Conservation (phyloP, 2,888 invertebrate species). For the Amphiduros pacificus region DNA sequence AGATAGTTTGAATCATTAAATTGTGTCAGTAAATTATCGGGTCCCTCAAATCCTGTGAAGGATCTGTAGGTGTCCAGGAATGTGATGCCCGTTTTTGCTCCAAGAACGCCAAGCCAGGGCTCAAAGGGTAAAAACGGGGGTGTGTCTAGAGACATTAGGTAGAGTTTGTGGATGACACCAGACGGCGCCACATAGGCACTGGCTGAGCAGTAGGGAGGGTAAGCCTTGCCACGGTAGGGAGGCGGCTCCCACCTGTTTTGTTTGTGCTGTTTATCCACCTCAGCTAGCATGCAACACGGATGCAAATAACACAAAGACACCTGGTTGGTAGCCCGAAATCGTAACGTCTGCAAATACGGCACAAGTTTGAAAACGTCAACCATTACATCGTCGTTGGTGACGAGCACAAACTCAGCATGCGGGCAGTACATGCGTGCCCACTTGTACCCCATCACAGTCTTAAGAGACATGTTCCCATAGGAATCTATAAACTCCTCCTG, state of each 20-base stretch:
- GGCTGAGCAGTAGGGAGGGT: conserved; percentile 27
- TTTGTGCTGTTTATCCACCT: background rate
- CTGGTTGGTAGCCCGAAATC: conserved; percentile 5
- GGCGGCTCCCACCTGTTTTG: background rate
- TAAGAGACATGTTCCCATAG: background rate
- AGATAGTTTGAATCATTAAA: conserved; percentile 27
- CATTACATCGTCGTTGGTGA: conserved; percentile 28
- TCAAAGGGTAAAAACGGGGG: conserved; percentile 26
- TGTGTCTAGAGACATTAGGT: conserved; percentile 25
- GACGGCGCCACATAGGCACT: conserved; percentile 27
- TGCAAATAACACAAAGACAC: conserved; percentile 26
- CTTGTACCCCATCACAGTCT: conserved; percentile 12
- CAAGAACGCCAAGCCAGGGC: conserved; percentile 28
- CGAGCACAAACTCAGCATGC: conserved; percentile 20
- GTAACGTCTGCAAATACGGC: conserved; percentile 22
- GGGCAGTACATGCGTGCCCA: conserved; percentile 15
- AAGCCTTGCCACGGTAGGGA: conserved; percentile 17
- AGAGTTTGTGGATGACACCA: conserved; percentile 25
- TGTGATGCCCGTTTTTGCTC: conserved; percentile 24
- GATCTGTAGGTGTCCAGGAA: conserved; percentile 22
- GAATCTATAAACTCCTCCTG: conserved; percentile 13
- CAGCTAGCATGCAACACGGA: conserved; percentile 24
- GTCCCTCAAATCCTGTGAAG: conserved; percentile 26
- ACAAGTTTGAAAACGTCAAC: conserved; percentile 31
- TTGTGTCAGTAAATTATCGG: conserved; percentile 18